Base-by-base conservation (phyloP, 2,797 vertebrate genomes). In the Sebastes itinus region DNA sequence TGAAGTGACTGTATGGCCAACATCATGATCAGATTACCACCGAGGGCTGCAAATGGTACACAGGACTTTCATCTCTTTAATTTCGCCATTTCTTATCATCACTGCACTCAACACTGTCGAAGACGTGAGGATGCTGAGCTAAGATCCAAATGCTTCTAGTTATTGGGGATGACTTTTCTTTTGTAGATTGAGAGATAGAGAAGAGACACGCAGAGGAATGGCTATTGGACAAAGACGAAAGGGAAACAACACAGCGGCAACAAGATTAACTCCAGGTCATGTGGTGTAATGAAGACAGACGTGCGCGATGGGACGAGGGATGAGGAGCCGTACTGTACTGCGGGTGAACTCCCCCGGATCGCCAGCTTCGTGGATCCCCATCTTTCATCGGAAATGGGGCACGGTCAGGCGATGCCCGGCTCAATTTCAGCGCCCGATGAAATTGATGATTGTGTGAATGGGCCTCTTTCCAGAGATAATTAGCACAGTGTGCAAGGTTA, bases 1-100 rank as follows among this genome's bases (percentile, higher is more conserved):
- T 67, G 54, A 78, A 83, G 63, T 30, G 84, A 72, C 23, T 69
- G 63, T 67, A 55, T 6, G 30, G 87, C 59, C 90, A 84, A 83
- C 95, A 96, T 95, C 90, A 92, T 95, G 96, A 94, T 95, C 93
- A 87, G 92, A 97, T 97, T 96, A 97, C 89, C 81, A 93, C 94
- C 93, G 95, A 94, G 93, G 94, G 96, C 94, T 96, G 87, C 92
- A 94, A 94, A 90, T 86, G 92, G 94, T 92, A 91, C 95, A 91
- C 90, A 92, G 90, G 89, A 92, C 95, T 97, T 97, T 97, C 95
- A 96, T 97, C 94, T 95, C 94, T 93, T 94, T 94, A 93, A 80
- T 84, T 84, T 83, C 27, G 2, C 67, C 25, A 54, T 87, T 83
- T 73, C 83, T 83, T 72, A 90, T 96, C 91, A 91, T 96, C 92